Conservation (phyloP, 2,797 vertebrate genomes). For the Lateolabrax maculatus region DNA sequence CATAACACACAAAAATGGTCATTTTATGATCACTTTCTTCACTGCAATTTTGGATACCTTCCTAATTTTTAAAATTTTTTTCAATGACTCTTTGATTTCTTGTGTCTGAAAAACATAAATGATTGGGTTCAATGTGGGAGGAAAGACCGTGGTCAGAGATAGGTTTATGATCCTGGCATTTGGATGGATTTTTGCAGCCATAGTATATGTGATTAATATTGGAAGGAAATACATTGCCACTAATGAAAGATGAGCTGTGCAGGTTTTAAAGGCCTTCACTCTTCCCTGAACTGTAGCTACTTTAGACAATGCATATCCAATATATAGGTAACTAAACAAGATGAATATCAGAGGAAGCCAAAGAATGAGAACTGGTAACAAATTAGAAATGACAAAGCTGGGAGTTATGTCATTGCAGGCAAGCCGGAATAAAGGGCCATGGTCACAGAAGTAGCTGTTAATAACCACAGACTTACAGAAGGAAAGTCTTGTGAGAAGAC, state of each 20-base stretch:
- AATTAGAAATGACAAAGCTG: not conserved
- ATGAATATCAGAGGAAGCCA: constrained; percentile 64
- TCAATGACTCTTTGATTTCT: constrained; percentile 70
- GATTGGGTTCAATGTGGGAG: constrained; percentile 75
- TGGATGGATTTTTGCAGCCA: constrained; percentile 17
- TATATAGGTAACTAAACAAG: constrained; percentile 53
- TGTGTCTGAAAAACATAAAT: constrained; percentile 78
- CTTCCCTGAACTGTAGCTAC: constrained; percentile 48
- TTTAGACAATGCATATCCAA: constrained; percentile 52
- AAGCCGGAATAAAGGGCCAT: constrained; percentile 65
- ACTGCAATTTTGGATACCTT: not conserved
- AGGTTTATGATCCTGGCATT: constrained; percentile 73
- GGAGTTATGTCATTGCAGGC: constrained; percentile 65
- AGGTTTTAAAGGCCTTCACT: constrained; percentile 73
- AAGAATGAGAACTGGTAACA: constrained; percentile 3
- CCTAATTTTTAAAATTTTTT: constrained; percentile 31
- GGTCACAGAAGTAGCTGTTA: constrained; percentile 77
- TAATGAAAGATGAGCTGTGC: constrained; percentile 66
- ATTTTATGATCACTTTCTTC: no score
- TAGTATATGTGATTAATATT: not conserved
- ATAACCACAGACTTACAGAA: constrained; percentile 72
- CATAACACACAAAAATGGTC: no score
- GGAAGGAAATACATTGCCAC: constrained; percentile 69
- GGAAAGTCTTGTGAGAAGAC: constrained; percentile 71
- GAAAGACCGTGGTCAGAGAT: constrained; percentile 65